phyloP scores from a whole-genome alignment of 1,140 invertebrate species.

The Bombus consobrinus region DNA sequence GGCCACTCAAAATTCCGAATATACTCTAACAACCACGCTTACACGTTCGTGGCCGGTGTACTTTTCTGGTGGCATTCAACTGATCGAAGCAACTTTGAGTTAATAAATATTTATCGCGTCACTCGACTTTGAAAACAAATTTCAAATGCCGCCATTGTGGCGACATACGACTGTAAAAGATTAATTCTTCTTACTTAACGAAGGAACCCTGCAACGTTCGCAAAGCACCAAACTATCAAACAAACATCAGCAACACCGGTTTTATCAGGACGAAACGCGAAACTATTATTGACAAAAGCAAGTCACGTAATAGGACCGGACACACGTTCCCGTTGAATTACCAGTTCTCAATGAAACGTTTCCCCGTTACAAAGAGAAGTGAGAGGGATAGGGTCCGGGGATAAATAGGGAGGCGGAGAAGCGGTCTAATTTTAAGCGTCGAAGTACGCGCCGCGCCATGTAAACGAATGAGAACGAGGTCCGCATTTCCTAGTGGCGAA shows the following conservation, averaged over 20 bases:
- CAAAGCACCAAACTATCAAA: not conserved
- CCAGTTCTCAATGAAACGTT: slow-evolving; percentile 10
- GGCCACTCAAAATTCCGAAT: too few species aligned
- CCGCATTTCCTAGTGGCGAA: slow-evolving; percentile 27
- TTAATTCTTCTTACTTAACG: not conserved
- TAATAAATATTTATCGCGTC: too few species aligned
- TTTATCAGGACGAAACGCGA: not conserved
- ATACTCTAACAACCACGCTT: too few species aligned
- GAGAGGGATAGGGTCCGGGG: not conserved
- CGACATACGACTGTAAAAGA: not conserved
- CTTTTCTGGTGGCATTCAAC: too few species aligned
- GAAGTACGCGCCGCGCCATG: slow-evolving; percentile 1
- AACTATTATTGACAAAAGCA: slow-evolving; percentile 10
- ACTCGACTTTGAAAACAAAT: too few species aligned
- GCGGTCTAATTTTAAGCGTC: slow-evolving; percentile 13
- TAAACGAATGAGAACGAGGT: slow-evolving; percentile 22
- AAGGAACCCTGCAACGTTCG: not conserved
- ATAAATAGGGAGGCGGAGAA: not conserved
- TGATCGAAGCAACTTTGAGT: too few species aligned
- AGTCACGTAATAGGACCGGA: not conserved
- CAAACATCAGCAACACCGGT: not conserved
- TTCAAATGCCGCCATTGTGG: too few species aligned
- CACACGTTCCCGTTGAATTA: slow-evolving; percentile 2
- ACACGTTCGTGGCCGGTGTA: too few species aligned
- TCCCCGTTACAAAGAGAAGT: not conserved